Percentiles rank a stretch among this genome's conserved stretches.
Conservation (phyloP, 2,888 invertebrate species). For the Peribatodes rhomboidaria region DNA sequence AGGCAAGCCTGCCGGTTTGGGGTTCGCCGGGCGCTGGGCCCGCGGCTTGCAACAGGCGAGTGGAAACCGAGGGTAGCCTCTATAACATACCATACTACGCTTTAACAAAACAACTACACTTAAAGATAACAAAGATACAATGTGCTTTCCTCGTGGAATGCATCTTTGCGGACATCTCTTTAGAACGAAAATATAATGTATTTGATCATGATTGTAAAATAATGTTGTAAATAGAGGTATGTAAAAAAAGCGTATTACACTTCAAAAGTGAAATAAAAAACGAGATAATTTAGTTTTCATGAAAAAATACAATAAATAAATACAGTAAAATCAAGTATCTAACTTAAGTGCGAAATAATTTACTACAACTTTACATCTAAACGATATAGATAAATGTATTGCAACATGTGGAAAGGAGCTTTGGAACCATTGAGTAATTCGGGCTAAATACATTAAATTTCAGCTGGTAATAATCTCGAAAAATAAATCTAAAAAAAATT, state of each 20-base stretch:
- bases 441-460: conserved; percentile 69
- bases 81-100: conserved; percentile 61
- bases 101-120: conserved; percentile 77
- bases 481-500: conserved; percentile 76
- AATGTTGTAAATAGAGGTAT: conserved; percentile 82
- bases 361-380: conserved; percentile 84
- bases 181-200: conserved; percentile 74
- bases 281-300: conserved; percentile 77
- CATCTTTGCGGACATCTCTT: conserved; percentile 76
- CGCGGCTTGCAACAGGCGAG: conserved; percentile 78
- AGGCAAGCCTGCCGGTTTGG: conserved; percentile 84
- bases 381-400: conserved; percentile 80
- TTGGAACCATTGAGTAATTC: conserved; percentile 82
- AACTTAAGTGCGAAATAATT: conserved; percentile 85
- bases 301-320: conserved; percentile 81
- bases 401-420: conserved; percentile 82
- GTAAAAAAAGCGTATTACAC: conserved; percentile 85
- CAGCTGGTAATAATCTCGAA: conserved; percentile 75
- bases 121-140: conserved; percentile 78
- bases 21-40: conserved; percentile 64
- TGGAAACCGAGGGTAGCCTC: conserved; percentile 84
- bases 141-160: conserved; percentile 77
- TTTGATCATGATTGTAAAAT: conserved; percentile 84
- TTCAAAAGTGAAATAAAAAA: conserved; percentile 80
- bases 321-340: conserved; percentile 80